Evolutionary conservation across 2,888 invertebrate species (phyloP), one percentile per base, ranked within the genome.

Genomic region (Rhaphigaster nebulosa): DNA sequence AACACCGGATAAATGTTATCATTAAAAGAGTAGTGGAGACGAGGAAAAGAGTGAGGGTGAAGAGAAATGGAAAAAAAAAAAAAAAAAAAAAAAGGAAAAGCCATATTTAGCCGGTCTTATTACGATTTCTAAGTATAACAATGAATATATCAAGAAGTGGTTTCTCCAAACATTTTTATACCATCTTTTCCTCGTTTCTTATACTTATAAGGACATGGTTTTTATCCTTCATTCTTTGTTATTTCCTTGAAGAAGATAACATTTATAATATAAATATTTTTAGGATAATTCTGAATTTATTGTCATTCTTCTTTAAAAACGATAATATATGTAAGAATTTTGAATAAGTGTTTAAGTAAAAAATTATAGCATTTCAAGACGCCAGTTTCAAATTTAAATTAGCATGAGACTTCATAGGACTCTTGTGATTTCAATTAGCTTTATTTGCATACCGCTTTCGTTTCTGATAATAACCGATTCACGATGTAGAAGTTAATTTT

Each of bases 61-160:
- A n/a, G 29, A 34, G n/a, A 50, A 50, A 87, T 29, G 45, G 45
- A 52, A 87, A 87, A 52, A 87, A 20, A 87, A 52, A 87, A 87
- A 52, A n/a, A 52, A 87, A 87, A 52, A 87, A 20, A 87, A 52
- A 87, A 87, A 52, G 34, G 45, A 50, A 87, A 87, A 87, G 80
- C 26, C 80, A 41, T 80, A 80, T 80, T 80, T 45, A 80, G 41
- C 45, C 41, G 45, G 15, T 41, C 80, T 80, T 41, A 80, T 80
- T 80, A 80, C 26, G 80, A 80, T 80, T 80, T 80, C 45, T 41
- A 18, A 38, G 80, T 80, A 80, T 41, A 80, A 80, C 80, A 80
- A 80, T 80, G 80, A 80, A 80, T 80, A 80, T 80, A 80, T 80
- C 41, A 80, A 80, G 80, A 80, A 80, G 41, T 45, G 45, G 80